Base-by-base conservation (phyloP, 2,797 vertebrate genomes). In the Aselliscus stoliczkanus region DNA sequence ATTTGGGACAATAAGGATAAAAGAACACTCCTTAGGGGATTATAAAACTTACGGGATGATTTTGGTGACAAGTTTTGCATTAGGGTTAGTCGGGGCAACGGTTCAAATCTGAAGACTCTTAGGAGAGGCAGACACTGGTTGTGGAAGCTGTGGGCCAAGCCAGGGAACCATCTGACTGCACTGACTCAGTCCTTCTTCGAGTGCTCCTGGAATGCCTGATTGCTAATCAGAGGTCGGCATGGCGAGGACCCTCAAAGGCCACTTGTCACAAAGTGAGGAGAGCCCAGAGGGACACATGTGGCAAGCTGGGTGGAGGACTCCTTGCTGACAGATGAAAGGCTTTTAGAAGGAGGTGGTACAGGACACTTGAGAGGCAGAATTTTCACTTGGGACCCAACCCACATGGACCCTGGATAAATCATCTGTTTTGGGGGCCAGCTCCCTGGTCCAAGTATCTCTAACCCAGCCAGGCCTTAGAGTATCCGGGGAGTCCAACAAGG, bases 401-500 rank as follows among this genome's bases (percentile, higher is more conserved):
- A 31, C 37, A 21, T 10, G 42, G 20, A 60, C 3, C 52, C 29
- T 56, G 42, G 73, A 75, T 21, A 72, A 73, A 67, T 25, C 2
- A 15, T 52, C 56, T 86, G 31, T 69, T 75, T 12, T 34, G 9
- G 52, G 42, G 42, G 25, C 52, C 54, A 42, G 54, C 12, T 23
- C 2, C 21, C 3, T 0, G 11, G n/a, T 34, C 54, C 18, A 7
- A 62, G 29, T 37, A 23, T n/a, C 42, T 70, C 11, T 69, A 47
- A 64, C 23, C 21, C 39, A n/a, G 64, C 65, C 27, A 50, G 58
- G 42, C 21, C 21, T 34, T 8, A 31, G 0, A 8, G 54, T 2
- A 25, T 39, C 73, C 50, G 3, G n/a, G 27, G 54, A 7, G 29
- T 39, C 25, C 4, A 0, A 4, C 0, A 0, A 0, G 2, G 34